These are phyloP conservation scores for Choristoneura fumiferana DNA, from an alignment of 1,140 invertebrate genomes.

Conservation along the genomic window DNA sequence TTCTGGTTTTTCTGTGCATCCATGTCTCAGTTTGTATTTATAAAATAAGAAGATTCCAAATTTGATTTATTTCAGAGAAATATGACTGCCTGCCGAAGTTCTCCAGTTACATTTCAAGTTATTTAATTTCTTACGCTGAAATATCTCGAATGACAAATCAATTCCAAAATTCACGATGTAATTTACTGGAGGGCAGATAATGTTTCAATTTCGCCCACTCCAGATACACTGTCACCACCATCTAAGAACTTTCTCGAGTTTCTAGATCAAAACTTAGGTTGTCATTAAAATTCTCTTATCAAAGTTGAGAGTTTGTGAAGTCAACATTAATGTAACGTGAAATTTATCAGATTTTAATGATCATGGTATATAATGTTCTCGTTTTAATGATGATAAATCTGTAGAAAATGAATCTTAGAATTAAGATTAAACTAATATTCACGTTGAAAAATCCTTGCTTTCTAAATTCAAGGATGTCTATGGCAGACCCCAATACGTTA, in stretches of 20 bases:
- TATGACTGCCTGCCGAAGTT: neutral
- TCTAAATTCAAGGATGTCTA: neutral
- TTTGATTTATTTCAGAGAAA: no score
- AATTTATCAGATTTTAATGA: constrained; percentile 15
- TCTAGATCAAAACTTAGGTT: constrained; percentile 1
- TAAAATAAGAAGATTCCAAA: no score
- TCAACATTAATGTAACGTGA: constrained; percentile 13
- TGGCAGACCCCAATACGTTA: constrained; percentile 10
- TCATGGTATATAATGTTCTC: constrained; percentile 1
- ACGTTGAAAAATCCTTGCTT: neutral
- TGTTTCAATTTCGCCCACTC: constrained; percentile 48
- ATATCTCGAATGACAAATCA: constrained; percentile 45
- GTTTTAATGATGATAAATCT: constrained; percentile 9
- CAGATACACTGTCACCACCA: constrained; percentile 29
- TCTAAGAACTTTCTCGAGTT: constrained; percentile 6
- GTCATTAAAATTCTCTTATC: constrained; percentile 16
- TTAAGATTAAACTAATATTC: neutral
- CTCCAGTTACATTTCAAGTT: neutral
- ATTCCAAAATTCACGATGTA: constrained; percentile 64
- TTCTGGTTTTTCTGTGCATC: no score
- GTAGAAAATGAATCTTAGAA: neutral
- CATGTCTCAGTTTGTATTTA: no score
- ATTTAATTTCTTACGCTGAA: constrained; percentile 25
- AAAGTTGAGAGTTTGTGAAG: constrained; percentile 8
- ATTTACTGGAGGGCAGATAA: constrained; percentile 48